Percentiles rank a stretch among this genome's conserved stretches.
phyloP scores from a whole-genome alignment of 2,797 vertebrate genomes.

The Alauda arvensis region DNA sequence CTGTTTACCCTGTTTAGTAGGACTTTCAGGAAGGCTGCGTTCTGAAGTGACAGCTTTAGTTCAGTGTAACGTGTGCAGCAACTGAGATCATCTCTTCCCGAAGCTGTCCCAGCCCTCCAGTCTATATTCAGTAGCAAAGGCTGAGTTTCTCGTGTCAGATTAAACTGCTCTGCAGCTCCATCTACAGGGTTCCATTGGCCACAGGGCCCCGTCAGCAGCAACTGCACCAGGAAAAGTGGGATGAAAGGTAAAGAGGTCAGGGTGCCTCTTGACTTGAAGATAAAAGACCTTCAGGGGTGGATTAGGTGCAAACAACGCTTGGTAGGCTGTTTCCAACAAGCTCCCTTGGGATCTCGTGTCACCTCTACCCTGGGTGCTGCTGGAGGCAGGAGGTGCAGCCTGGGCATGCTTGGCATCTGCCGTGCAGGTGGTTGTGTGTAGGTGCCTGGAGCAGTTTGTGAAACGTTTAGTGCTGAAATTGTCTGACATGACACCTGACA shows the following conservation, averaged over 20 bases:
- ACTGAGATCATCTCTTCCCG: constrained; percentile 1
- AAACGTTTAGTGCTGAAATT: not conserved
- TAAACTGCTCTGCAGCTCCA: constrained; percentile 49
- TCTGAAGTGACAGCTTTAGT: not conserved
- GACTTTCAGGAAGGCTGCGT: not conserved
- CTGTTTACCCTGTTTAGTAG: not conserved
- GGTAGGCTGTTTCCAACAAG: not conserved
- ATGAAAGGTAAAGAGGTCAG: not conserved
- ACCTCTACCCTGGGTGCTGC: not conserved
- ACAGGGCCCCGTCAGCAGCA: not conserved
- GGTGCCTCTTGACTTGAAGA: not conserved
- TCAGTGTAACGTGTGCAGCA: not conserved
- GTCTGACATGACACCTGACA: not conserved
- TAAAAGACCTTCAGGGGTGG: not conserved
- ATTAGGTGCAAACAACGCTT: not conserved
- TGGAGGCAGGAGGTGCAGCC: not conserved
- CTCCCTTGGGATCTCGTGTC: not conserved
- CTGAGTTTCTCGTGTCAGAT: constrained; percentile 15
- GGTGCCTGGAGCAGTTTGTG: not conserved
- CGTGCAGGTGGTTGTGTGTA: rapidly evolving
- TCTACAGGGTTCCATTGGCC: constrained; percentile 3
- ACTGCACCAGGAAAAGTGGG: not conserved
- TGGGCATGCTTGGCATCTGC: not conserved
- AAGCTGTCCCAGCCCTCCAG: constrained; percentile 1
- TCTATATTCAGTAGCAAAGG: constrained; percentile 49